Percentiles rank a stretch among this genome's conserved stretches.
Conservation (phyloP, 1,140 invertebrate species). For the Trypoxylus dichotomus region DNA sequence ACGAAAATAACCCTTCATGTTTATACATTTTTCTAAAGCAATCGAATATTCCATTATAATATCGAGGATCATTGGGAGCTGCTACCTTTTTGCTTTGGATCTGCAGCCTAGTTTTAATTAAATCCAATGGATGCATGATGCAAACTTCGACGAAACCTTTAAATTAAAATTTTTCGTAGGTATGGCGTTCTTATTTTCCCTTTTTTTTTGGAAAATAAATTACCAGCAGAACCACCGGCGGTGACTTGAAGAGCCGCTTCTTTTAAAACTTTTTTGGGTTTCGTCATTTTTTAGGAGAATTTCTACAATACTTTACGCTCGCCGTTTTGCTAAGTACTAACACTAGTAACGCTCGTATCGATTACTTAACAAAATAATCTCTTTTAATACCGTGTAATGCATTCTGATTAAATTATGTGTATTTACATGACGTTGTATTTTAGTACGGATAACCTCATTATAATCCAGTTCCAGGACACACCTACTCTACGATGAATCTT, state of each 20-base stretch:
- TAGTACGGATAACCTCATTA: background rate
- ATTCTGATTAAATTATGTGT: background rate
- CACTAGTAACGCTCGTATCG: background rate
- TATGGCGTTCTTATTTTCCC: background rate
- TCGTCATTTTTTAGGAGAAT: background rate
- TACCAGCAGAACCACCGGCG: conserved; percentile 85
- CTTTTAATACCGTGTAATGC: conserved; percentile 3
- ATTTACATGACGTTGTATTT: conserved; percentile 10
- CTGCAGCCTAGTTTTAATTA: conserved; percentile 88
- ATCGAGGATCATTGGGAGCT: conserved; percentile 56
- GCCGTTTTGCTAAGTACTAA: no score
- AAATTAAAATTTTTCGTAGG: background rate
- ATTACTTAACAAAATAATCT: conserved; percentile 16
- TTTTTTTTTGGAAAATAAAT: conserved; percentile 25
- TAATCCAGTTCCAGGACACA: no score
- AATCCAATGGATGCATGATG: conserved; percentile 93
- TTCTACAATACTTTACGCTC: background rate
- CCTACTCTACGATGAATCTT: no score
- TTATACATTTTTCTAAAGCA: conserved; percentile 87
- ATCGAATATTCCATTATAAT: conserved; percentile 80
- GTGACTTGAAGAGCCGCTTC: conserved; percentile 81
- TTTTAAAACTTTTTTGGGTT: conserved; percentile 60
- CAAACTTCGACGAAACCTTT: conserved; percentile 91
- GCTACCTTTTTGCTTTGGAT: conserved; percentile 61
- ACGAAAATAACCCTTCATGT: conserved; percentile 78